Percentiles rank a stretch among this genome's conserved stretches.
phyloP scores from a whole-genome alignment of 2,888 invertebrate genomes.

The Epinotia bilunana region DNA sequence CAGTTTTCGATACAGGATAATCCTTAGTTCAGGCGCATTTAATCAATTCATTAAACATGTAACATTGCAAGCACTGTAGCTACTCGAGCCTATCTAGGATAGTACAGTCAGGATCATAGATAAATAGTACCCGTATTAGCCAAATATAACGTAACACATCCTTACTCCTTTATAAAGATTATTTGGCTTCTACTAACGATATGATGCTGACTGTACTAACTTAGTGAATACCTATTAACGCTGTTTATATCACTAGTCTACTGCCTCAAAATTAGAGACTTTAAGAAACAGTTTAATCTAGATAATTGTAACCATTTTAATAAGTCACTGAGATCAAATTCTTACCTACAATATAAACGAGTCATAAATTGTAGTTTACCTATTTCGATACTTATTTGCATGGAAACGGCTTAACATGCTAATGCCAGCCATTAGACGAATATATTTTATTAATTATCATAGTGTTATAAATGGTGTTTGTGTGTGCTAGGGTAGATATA shows the following conservation, averaged over 20 bases:
- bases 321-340: slow-evolving; percentile 29
- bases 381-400: slow-evolving; percentile 58
- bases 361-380: slow-evolving; percentile 37
- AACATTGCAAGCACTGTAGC: no score
- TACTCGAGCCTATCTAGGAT: no score
- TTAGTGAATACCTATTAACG: no score
- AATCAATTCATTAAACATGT: no score
- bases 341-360: slow-evolving; percentile 18
- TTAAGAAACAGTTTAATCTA: slow-evolving; percentile 13
- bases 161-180: no score
- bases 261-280: slow-evolving; percentile 7
- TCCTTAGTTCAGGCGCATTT: no score
- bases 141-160: no score
- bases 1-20: no score
- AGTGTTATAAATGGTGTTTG: slow-evolving; percentile 37
- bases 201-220: no score
- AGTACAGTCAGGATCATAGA: no score
- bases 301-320: slow-evolving; percentile 33
- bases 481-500: slow-evolving; percentile 16
- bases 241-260: slow-evolving; percentile 29
- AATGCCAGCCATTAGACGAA: slow-evolving; percentile 57
- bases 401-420: slow-evolving; percentile 57
- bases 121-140: no score
- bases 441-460: slow-evolving; percentile 58
- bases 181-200: no score